A percentile compares a stretch with the other conserved stretches of the same genome.
phyloP scores from a whole-genome alignment of 2,113 vertebrate genomes.

The Erythrolamprus reginae region DNA sequence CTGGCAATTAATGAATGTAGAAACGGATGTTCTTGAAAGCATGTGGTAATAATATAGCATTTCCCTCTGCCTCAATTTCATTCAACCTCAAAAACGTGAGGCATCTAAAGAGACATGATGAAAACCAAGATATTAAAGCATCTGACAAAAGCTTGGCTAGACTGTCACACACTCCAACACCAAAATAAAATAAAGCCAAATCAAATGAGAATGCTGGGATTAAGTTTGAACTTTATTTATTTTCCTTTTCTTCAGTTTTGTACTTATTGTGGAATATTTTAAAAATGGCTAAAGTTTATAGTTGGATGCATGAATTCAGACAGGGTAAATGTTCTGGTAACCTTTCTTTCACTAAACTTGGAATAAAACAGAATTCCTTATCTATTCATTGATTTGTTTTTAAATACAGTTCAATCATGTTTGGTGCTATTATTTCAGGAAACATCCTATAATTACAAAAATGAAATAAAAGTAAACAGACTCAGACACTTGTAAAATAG shows the following conservation, averaged over 20 bases:
- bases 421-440: neutral
- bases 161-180: neutral
- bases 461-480: neutral
- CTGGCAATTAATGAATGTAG: neutral
- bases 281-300: neutral
- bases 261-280: neutral
- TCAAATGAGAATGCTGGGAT: neutral
- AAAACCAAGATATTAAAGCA: neutral
- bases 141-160: neutral
- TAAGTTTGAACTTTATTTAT: neutral
- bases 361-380: neutral
- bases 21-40: neutral
- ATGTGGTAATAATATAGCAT: neutral
- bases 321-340: neutral
- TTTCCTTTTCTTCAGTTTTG: neutral
- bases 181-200: neutral
- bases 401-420: neutral
- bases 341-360: neutral
- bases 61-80: neutral
- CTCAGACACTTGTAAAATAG: neutral
- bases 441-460: neutral
- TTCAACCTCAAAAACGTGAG: neutral
- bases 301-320: neutral
- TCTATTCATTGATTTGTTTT: neutral
- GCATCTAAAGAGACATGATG: neutral